Conservation (phyloP, 1,140 invertebrate species). For the Camponotus vicinus region DNA sequence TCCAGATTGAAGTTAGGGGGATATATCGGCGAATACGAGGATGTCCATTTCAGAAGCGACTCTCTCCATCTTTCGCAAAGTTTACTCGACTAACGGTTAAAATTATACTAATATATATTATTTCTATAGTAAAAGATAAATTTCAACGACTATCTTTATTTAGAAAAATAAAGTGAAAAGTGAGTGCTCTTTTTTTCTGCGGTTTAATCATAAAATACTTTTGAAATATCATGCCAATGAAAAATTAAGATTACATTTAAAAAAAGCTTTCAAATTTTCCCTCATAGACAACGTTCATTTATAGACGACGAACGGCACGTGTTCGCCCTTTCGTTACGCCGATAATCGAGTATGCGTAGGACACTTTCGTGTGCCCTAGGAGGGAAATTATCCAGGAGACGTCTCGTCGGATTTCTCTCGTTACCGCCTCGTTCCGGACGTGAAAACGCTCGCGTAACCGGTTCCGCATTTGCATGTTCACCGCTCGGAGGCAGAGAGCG, state of each 20-base stretch:
- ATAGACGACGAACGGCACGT: constrained; percentile 25
- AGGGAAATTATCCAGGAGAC: constrained; percentile 76
- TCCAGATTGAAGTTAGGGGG: constrained; percentile 60
- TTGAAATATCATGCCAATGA: background rate
- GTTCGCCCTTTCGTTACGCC: constrained; percentile 16
- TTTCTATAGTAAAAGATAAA: background rate
- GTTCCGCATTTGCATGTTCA: constrained; percentile 76
- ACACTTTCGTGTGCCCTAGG: constrained; percentile 64
- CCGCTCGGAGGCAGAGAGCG: constrained; percentile 64
- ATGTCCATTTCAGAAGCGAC: constrained; percentile 53
- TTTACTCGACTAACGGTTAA: background rate
- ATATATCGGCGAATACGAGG: constrained; percentile 40
- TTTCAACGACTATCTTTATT: background rate
- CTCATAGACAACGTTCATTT: constrained; percentile 22
- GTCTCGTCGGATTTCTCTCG: constrained; percentile 76
- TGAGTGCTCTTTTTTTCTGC: too few relatives aligned
- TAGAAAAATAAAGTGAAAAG: background rate
- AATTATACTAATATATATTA: background rate
- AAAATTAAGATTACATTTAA: background rate
- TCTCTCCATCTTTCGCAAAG: constrained; percentile 25
- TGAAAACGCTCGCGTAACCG: constrained; percentile 75
- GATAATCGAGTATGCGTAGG: constrained; percentile 57
- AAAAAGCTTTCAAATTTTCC: background rate
- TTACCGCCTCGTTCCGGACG: constrained; percentile 75
- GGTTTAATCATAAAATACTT: background rate